Conservation (phyloP, 2,888 invertebrate species). For the Parascotia fuliginaria region DNA sequence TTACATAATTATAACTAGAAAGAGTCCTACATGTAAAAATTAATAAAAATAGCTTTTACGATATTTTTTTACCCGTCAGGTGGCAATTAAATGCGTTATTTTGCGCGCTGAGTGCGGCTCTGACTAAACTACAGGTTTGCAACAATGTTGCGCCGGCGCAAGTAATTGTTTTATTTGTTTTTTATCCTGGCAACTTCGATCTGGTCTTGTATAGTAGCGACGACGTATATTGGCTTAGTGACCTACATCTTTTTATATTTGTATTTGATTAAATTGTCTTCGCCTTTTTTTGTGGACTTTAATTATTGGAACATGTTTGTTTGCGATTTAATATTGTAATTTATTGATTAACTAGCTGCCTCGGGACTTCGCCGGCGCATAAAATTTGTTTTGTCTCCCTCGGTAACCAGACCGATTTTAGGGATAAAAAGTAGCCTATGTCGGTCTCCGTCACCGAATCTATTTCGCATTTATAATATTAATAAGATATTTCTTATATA, state of each 20-base stretch:
- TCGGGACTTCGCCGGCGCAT: too few species aligned
- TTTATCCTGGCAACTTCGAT: slow-evolving; percentile 55
- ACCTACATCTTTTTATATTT: slow-evolving; percentile 40
- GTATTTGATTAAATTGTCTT: neutral
- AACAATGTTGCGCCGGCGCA: slow-evolving; percentile 65
- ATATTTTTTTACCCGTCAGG: slow-evolving; percentile 11
- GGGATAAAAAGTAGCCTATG: too few species aligned
- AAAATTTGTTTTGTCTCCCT: too few species aligned
- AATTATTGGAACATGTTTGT: too few species aligned
- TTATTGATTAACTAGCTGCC: too few species aligned
- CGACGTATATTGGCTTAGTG: slow-evolving; percentile 56
- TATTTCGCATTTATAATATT: too few species aligned
- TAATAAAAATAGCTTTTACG: slow-evolving; percentile 17
- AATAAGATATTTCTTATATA: too few species aligned
- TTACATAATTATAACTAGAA: too few species aligned
- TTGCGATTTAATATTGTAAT: too few species aligned
- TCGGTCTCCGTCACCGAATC: too few species aligned
- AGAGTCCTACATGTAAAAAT: neutral
- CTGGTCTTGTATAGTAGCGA: slow-evolving; percentile 53
- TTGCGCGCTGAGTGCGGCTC: slow-evolving; percentile 52
- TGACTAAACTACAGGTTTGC: slow-evolving; percentile 61
- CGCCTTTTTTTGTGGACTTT: neutral
- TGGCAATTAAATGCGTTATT: slow-evolving; percentile 16
- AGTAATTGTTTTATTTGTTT: slow-evolving; percentile 64
- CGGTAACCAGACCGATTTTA: too few species aligned